Evolutionary conservation across 2,113 vertebrate genomes (phyloP), one percentile per base, ranked within the genome.

Genomic region (Catagonus wagneri): DNA sequence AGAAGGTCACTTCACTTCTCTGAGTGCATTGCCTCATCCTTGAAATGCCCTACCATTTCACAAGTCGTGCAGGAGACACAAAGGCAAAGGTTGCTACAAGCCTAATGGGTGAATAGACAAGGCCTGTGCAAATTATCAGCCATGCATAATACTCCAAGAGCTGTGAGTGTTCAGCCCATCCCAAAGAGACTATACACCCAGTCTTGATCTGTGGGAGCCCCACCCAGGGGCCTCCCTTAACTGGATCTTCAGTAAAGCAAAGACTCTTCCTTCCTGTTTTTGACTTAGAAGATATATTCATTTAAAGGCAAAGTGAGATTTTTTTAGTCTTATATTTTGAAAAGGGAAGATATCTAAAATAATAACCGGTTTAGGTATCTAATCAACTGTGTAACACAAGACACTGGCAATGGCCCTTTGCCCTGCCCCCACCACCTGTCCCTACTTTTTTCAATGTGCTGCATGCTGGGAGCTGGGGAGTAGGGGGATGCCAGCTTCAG

Each of bases 371-470:
- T 52, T 90, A 71, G 27, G 22, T 54, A 78, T 69, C 19, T 25
- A 76, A 13, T 39, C 63, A 79, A 56, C 1, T n/a, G 6, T 71
- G n/a, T 32, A 78, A 39, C 25, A 36, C 22, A n/a, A 83, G 63
- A 16, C 19, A 60, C 29, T 23, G n/a, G 36, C 39, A 78, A n/a
- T 69, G 61, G 96, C 54, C 94, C 76, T 74, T 89, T 32, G 9
- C 90, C 95, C 91, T 74, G 36, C 93, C 74, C 97, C 92, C 92
- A 90, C 81, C 44, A 39, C 83, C 88, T 95, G 79, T 89, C 87
- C 75, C 95, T 66, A 95, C 96, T 83, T 97, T 97, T 97, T 84
- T 94, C 96, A 97, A 97, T 93, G 94, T 95, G 97, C 96, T 97
- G 97, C 97, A 97, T 98, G 97, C 96, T 81, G 94, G 97, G 96